Conservation (phyloP, 1,140 invertebrate genomes). For the Berghia stephanieae region DNA sequence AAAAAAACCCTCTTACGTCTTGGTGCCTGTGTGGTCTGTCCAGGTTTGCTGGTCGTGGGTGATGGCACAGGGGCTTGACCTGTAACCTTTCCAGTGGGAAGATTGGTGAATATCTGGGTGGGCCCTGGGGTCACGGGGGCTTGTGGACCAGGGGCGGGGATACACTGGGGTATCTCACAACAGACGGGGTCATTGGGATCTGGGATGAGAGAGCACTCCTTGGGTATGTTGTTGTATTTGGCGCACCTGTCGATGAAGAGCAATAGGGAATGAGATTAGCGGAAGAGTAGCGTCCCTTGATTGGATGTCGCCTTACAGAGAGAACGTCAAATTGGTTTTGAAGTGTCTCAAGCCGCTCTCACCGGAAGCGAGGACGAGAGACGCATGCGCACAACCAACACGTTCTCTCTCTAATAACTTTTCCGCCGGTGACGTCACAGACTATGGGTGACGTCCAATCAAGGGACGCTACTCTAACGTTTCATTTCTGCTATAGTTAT, state of each 20-base stretch:
- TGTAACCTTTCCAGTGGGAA: conserved; percentile 39
- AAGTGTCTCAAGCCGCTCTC: conserved; percentile 34
- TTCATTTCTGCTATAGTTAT: too few relatives aligned
- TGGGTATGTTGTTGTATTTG: conserved; percentile 44
- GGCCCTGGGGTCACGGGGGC: conserved; percentile 37
- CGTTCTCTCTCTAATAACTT: conserved; percentile 51
- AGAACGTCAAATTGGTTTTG: too few relatives aligned
- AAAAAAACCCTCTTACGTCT: conserved; percentile 22
- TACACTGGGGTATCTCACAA: conserved; percentile 48
- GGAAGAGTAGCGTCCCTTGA: too few relatives aligned
- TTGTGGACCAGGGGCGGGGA: conserved; percentile 33
- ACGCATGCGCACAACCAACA: conserved; percentile 53
- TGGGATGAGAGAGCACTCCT: conserved; percentile 40
- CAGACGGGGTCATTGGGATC: conserved; percentile 50
- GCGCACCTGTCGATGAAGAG: conserved; percentile 42
- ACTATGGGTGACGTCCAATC: too few relatives aligned
- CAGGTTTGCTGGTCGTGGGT: conserved; percentile 35
- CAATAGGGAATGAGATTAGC: neutral
- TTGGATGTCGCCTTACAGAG: too few relatives aligned
- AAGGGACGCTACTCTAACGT: too few relatives aligned
- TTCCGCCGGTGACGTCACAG: conserved; percentile 36
- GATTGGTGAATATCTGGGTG: conserved; percentile 35
- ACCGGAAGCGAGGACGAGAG: conserved; percentile 45
- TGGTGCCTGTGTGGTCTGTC: conserved; percentile 28
- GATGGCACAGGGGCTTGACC: conserved; percentile 42